A percentile compares a stretch with the other conserved stretches of the same genome.
Conservation (phyloP, 2,888 invertebrate genomes). For the Eristalis tenax region DNA sequence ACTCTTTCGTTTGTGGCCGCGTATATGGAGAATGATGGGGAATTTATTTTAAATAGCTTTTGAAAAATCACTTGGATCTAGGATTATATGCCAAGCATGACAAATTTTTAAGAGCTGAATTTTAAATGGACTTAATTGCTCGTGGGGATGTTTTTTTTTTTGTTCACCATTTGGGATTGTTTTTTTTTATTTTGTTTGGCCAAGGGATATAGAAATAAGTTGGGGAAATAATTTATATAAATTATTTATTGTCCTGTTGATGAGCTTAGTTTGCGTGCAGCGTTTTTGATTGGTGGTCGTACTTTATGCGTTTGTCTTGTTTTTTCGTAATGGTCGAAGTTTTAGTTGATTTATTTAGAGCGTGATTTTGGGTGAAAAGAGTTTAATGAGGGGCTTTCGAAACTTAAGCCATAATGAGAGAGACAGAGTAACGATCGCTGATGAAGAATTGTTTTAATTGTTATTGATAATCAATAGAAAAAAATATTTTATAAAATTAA, state of each 20-base stretch:
- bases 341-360: conserved; percentile 3
- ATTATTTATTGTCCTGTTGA: conserved; percentile 47
- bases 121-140: conserved; percentile 62
- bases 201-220: conserved; percentile 15
- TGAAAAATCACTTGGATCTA: conserved; percentile 56
- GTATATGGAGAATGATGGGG: conserved; percentile 20
- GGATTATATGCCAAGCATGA: conserved; percentile 44
- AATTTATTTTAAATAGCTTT: conserved; percentile 52
- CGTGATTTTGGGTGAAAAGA: not conserved
- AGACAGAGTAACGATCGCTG: not conserved
- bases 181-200: conserved; percentile 10
- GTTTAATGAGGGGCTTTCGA: not conserved
- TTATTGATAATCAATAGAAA: too few relatives aligned
- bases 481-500: too few relatives aligned
- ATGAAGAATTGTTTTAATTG: not conserved
- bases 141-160: conserved; percentile 12
- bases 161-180: not conserved
- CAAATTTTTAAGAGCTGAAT: conserved; percentile 52
- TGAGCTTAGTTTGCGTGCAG: conserved; percentile 4
- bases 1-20: conserved; percentile 19
- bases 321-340: conserved; percentile 4
- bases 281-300: conserved; percentile 4
- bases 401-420: not conserved
- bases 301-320: not conserved
- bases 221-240: conserved; percentile 27